These are phyloP conservation scores for Bubo bubo DNA, from an alignment of 2,113 vertebrate genomes.

Conservation along the genomic window DNA sequence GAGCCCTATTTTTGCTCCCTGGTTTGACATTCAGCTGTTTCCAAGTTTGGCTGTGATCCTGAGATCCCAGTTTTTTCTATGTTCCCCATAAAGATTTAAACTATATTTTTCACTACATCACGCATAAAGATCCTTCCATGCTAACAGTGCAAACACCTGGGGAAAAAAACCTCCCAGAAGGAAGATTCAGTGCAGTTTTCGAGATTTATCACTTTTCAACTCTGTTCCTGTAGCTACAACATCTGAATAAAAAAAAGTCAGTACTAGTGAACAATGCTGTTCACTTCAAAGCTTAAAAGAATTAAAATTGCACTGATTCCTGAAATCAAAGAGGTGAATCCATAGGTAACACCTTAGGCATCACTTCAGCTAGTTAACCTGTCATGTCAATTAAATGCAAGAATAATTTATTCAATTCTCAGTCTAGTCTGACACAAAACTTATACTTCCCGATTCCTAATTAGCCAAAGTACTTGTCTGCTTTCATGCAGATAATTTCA, in stretches of 20 bases:
- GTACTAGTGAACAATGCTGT: not conserved
- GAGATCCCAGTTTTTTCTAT: not conserved
- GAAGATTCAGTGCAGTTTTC: not conserved
- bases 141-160: not conserved
- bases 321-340: conserved; percentile 26
- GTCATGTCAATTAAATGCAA: conserved; percentile 18
- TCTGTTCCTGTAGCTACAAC: not conserved
- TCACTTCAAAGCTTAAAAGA: not conserved
- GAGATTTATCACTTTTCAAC: not conserved
- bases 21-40: not conserved
- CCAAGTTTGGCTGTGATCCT: no score
- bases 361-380: not conserved
- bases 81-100: not conserved
- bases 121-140: not conserved
- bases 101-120: not conserved
- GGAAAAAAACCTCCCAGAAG: not conserved
- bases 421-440: conserved; percentile 37
- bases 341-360: conserved; percentile 17
- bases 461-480: conserved; percentile 50
- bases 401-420: conserved; percentile 44
- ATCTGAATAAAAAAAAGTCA: not conserved
- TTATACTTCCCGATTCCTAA: conserved; percentile 44
- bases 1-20: not conserved
- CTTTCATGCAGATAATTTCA: conserved; percentile 62
- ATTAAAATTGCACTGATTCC: not conserved